Evolutionary conservation across 2,888 invertebrate species (phyloP).

Genomic region (Xanthorhoe designata): DNA sequence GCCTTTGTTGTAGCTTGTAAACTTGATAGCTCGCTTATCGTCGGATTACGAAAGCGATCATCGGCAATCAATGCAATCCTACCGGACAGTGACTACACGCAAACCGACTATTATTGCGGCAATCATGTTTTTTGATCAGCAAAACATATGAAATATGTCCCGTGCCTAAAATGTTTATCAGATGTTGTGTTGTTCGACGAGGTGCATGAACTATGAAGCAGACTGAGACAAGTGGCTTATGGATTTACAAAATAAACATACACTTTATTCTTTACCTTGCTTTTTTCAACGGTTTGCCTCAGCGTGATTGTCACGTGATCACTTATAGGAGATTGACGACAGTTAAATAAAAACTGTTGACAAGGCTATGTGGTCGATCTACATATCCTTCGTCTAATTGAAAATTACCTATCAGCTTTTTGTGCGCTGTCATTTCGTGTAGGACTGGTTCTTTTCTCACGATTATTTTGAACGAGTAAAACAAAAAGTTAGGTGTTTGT

Average conservation of each 20-base stretch:
- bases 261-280: not conserved
- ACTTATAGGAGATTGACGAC: slow-evolving; percentile 30
- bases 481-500: not conserved
- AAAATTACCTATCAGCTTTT: slow-evolving; percentile 31
- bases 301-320: slow-evolving; percentile 24
- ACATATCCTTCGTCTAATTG: slow-evolving; percentile 27
- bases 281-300: not conserved
- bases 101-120: slow-evolving; percentile 34
- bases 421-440: slow-evolving; percentile 12
- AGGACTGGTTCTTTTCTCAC: slow-evolving; percentile 12
- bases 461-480: not conserved
- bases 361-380: slow-evolving; percentile 42
- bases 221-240: not conserved
- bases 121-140: slow-evolving; percentile 33
- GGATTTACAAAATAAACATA: not conserved
- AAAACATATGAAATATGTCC: slow-evolving; percentile 19
- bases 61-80: slow-evolving; percentile 59
- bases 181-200: not conserved
- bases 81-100: slow-evolving; percentile 45
- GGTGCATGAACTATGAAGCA: slow-evolving; percentile 1
- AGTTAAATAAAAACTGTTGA: slow-evolving; percentile 36
- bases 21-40: slow-evolving; percentile 57
- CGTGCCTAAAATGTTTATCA: not conserved
- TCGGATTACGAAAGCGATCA: slow-evolving; percentile 58
- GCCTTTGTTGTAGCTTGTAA: slow-evolving; percentile 58